A percentile compares a stretch with the other conserved stretches of the same genome.
Evolutionary conservation across 2,888 invertebrate species (phyloP).

Genomic region (Tinea pellionella): DNA sequence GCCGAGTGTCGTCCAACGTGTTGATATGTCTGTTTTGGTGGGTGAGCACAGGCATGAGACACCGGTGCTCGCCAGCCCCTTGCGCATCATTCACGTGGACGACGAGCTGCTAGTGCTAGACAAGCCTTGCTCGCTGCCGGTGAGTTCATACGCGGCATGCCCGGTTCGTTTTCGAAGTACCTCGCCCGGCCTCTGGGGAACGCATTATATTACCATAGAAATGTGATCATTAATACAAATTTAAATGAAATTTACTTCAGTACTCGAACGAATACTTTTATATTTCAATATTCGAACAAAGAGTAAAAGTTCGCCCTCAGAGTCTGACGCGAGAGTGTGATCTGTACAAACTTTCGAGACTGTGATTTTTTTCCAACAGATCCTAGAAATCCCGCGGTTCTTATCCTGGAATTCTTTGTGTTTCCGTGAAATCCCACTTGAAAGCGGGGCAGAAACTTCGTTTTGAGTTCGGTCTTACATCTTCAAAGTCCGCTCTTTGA

Average conservation of each 20-base stretch:
- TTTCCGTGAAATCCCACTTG: slow-evolving; percentile 40
- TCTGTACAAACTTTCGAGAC: slow-evolving; percentile 37
- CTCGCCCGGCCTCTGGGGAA: neutral
- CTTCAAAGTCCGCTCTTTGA: slow-evolving; percentile 9
- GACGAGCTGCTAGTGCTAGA: slow-evolving; percentile 89
- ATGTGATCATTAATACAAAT: neutral
- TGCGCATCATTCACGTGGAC: slow-evolving; percentile 85
- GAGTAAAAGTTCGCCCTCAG: slow-evolving; percentile 26
- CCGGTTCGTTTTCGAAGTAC: neutral
- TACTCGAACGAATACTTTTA: neutral
- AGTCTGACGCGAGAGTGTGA: slow-evolving; percentile 49
- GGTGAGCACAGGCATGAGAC: slow-evolving; percentile 84
- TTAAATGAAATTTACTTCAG: neutral
- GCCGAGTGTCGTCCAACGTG: slow-evolving; percentile 5
- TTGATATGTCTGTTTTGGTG: slow-evolving; percentile 29
- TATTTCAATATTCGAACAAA: neutral
- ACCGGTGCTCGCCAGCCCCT: slow-evolving; percentile 82
- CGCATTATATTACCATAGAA: neutral
- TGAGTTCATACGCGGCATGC: slow-evolving; percentile 63
- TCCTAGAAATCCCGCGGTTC: slow-evolving; percentile 35
- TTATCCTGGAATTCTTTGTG: slow-evolving; percentile 22
- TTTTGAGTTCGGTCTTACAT: slow-evolving; percentile 4
- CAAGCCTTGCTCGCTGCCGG: slow-evolving; percentile 91
- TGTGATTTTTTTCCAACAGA: slow-evolving; percentile 39
- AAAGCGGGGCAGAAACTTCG: slow-evolving; percentile 34